Conservation (phyloP, 2,888 invertebrate species). For the Pyrochroa serraticornis region DNA sequence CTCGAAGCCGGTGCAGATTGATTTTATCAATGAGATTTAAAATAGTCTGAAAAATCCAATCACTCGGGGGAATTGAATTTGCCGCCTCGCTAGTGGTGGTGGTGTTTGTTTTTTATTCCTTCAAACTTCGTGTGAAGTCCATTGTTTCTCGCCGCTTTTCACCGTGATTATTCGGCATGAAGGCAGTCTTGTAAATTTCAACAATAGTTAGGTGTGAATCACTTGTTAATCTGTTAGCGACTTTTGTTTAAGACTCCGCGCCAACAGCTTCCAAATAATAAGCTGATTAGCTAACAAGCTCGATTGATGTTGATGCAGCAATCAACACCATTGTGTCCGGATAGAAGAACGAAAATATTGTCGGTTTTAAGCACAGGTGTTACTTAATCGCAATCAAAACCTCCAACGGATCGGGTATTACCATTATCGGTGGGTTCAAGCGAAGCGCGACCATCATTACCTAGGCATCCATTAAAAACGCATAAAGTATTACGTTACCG, state of each 20-base stretch:
- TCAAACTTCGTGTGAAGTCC: constrained; percentile 19
- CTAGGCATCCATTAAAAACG: no score
- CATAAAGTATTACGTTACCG: no score
- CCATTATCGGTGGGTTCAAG: background rate
- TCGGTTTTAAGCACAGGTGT: constrained; percentile 4
- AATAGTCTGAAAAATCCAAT: constrained; percentile 46
- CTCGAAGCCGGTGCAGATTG: constrained; percentile 22
- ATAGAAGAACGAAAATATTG: constrained; percentile 4
- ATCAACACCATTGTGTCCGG: constrained; percentile 12
- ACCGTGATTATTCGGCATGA: constrained; percentile 13
- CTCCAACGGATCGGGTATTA: background rate
- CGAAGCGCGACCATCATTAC: no score
- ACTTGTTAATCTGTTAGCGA: constrained; percentile 18
- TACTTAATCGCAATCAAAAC: constrained; percentile 1
- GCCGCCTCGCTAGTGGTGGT: constrained; percentile 11
- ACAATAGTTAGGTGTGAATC: constrained; percentile 19
- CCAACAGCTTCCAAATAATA: background rate
- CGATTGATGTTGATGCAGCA: constrained; percentile 16
- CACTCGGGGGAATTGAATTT: constrained; percentile 42
- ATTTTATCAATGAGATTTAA: constrained; percentile 46
- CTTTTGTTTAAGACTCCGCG: constrained; percentile 15
- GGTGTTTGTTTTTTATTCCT: constrained; percentile 17
- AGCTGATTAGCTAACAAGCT: constrained; percentile 20
- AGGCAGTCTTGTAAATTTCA: constrained; percentile 7
- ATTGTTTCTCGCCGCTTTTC: constrained; percentile 19